Base-by-base conservation (phyloP, 2,888 invertebrate species). In the Phlogophora meticulosa region DNA sequence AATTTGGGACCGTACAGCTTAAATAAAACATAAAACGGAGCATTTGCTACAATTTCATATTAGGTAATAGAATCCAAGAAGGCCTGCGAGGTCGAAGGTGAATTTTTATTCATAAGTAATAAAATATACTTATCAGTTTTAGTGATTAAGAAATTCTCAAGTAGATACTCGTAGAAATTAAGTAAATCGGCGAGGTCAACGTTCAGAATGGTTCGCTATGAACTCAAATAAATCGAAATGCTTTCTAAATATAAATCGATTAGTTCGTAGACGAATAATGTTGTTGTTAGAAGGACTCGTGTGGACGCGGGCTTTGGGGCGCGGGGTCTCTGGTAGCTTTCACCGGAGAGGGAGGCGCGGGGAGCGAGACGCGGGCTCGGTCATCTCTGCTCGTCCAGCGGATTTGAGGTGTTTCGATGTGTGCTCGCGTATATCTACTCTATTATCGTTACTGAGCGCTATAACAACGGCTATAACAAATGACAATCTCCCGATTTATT, bases 331-430 rank as follows among this genome's bases (percentile, higher is more conserved):
- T 57, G 55, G 57, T 63, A 76, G 76, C 82, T 83, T 81, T 83
- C 83, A 75, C 79, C 71, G 49, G 58, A 11, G 63, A 49, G 62
- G 43, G 36, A 40, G 46, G 52, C 13, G 72, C 56, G 71, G 46
- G 56, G 43, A 34, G 53, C 36, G 69, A 57, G 66, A 55, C 32
- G 51, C 20, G 59, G 22, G 48, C 52, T 70, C 52, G 55, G 24
- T 66, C 72, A 72, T 80, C 68, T 67, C 75, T 80, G 80, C 80
- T 73, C 53, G 69, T n/a, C 28, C 58, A 46, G 40, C 65, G 34
- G 59, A 42, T 63, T 60, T 72, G 65, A 72, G 73, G 67, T 72
- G 72, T 62, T 63, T 70, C 34, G 65, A 67, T 65, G 64, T 55
- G 52, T 52, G 42, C 55, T 59, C 52, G 46, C 65, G 60, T 68